phyloP scores from a whole-genome alignment of 2,113 vertebrate species.

The Mastomys coucha region DNA sequence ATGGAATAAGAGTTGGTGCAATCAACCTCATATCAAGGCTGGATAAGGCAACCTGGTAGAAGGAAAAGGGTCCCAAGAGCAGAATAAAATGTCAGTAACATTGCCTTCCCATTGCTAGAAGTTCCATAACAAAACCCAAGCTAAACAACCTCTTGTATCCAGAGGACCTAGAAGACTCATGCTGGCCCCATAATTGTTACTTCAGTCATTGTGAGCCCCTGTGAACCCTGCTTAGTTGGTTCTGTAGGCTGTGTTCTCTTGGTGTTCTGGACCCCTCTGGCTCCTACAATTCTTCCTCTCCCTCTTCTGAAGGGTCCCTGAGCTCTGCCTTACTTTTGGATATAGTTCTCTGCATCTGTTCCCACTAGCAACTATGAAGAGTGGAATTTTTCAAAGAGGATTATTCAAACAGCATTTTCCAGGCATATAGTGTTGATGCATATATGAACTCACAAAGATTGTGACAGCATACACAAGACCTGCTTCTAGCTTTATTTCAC shows the following conservation, averaged over 20 bases:
- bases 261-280: background rate
- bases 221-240: background rate
- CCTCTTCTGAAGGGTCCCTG: background rate
- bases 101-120: background rate
- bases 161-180: background rate
- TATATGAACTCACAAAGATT: background rate
- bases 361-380: background rate
- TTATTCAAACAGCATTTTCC: background rate
- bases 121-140: background rate
- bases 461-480: background rate
- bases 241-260: background rate
- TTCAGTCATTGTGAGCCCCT: background rate
- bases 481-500: background rate
- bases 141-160: background rate
- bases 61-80: background rate
- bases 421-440: background rate
- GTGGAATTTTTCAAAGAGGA: background rate
- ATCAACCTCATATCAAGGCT: background rate
- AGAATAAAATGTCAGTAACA: background rate
- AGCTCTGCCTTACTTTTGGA: background rate
- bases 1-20: background rate
- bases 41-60: background rate
- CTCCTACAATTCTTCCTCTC: background rate
- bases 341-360: background rate
- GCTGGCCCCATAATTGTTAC: background rate